Base-by-base conservation (phyloP, 2,888 invertebrate genomes). In the Conops quadrifasciatus region DNA sequence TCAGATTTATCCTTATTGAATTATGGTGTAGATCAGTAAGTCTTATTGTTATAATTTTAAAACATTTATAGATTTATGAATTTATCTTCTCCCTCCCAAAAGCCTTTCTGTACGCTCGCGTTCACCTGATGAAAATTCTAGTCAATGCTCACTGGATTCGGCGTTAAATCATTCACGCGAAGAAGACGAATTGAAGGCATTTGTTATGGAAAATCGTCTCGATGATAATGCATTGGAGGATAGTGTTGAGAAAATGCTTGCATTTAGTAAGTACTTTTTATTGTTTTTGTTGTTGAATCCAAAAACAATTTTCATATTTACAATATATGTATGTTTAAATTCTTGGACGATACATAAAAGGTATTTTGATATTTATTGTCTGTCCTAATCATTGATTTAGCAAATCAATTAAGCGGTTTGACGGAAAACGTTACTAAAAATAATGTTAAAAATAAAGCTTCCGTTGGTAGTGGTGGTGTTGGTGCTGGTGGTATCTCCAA, bases 111-210 rank as follows among this genome's bases (percentile, higher is more conserved):
- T 93, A 74, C 89, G 93, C 78, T 94, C 94, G 56, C 91, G 92
- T 78, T 91, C 91, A 21, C 91, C 91, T 19, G 91, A 91, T 82
- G 91, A 91, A 84, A 91, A 91, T 73, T 90, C 90, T 79, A 91
- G 91, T 73, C 87, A 91, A 75, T 86, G 94, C 67, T 96, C 95
- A 78, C 87, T 94, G 78, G 95, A 95, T 85, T 96, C 95, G 0
- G 93, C 94, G 85, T 87, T 95, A 78, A 95, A 95, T 86, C 93
- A 92, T 79, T 95, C 95, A n/a, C 90, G 93, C 71, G 92, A 93
- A 78, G 94, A 94, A 80, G 91, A 91, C 77, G 94, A 94, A 84
- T 88, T 90, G 45, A 89, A 90, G 75, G 89, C 88, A 43, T 85
- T 90, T 67, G 77, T 76, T 11, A 89, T 89, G 89, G 90, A 88